A percentile compares a stretch with the other conserved stretches of the same genome.
Conservation (phyloP, 2,113 vertebrate species). For the Potamarius usumacintae region DNA sequence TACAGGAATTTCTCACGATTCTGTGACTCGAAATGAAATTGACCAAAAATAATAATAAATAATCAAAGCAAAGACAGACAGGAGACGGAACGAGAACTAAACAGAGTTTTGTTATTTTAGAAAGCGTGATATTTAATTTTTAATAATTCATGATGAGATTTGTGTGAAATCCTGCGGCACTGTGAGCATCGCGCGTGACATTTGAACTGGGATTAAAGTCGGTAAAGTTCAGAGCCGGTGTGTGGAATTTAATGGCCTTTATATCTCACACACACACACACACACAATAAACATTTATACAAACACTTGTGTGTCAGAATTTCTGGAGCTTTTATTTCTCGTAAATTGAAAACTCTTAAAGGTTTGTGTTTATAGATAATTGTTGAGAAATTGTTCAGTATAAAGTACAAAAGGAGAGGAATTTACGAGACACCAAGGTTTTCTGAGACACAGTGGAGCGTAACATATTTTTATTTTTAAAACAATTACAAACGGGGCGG, state of each 20-base stretch:
- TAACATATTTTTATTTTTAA: too few relatives aligned
- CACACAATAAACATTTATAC: background rate
- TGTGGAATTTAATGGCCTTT: conserved; percentile 4
- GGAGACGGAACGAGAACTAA: too few relatives aligned
- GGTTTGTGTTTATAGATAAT: background rate
- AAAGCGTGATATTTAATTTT: too few relatives aligned
- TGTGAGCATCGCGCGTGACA: background rate
- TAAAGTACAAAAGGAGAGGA: background rate
- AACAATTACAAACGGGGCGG: too few relatives aligned
- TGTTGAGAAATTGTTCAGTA: background rate
- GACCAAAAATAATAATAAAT: too few relatives aligned
- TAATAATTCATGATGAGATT: background rate
- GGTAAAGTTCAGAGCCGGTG: conserved; percentile 10
- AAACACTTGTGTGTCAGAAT: too few relatives aligned
- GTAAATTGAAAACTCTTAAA: background rate
- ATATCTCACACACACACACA: background rate
- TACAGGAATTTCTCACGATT: too few relatives aligned
- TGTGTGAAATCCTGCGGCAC: background rate
- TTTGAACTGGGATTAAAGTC: conserved; percentile 7
- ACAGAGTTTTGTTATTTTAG: too few relatives aligned
- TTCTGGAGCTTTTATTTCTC: background rate
- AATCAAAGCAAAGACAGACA: too few relatives aligned
- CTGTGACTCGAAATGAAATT: too few relatives aligned
- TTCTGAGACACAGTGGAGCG: too few relatives aligned
- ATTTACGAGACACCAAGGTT: too few relatives aligned